A percentile compares a stretch with the other conserved stretches of the same genome.
Evolutionary conservation across 2,888 invertebrate genomes (phyloP).

Genomic region (Heteromurus nitidus): DNA sequence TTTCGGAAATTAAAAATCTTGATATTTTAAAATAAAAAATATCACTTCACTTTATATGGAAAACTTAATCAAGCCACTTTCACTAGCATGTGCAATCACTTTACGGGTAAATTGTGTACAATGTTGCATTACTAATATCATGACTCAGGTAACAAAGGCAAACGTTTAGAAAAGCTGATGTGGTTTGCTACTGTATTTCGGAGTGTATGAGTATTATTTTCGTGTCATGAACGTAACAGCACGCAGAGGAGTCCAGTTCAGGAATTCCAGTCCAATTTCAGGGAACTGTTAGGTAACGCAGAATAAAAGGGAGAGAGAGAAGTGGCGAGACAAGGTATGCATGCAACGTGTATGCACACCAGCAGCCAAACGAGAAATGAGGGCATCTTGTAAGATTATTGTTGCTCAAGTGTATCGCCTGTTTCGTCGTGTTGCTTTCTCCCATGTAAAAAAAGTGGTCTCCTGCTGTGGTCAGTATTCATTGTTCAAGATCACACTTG

Average conservation of each 20-base stretch:
- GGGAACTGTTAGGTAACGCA: not conserved
- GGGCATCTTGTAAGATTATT: slow-evolving; percentile 16
- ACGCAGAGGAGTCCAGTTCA: not conserved
- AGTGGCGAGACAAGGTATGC: not conserved
- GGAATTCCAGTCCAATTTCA: not conserved
- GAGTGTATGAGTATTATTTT: not conserved
- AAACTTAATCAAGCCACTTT: not conserved
- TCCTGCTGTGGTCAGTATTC: slow-evolving; percentile 42
- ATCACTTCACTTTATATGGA: not conserved
- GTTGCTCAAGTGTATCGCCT: not conserved
- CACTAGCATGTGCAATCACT: not conserved
- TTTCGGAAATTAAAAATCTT: not conserved
- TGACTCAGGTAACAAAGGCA: no score
- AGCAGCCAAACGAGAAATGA: slow-evolving; percentile 35
- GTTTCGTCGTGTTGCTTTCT: slow-evolving; percentile 8
- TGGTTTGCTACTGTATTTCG: not conserved
- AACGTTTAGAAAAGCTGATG: not conserved
- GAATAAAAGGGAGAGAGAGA: not conserved
- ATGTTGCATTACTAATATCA: not conserved
- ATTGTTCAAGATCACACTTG: slow-evolving; percentile 47
- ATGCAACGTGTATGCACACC: not conserved
- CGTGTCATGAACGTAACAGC: not conserved
- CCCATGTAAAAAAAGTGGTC: not conserved
- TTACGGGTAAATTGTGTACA: not conserved
- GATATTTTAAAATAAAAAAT: not conserved